Evolutionary conservation across 2,113 vertebrate species (phyloP).

Genomic region (human): DNA sequence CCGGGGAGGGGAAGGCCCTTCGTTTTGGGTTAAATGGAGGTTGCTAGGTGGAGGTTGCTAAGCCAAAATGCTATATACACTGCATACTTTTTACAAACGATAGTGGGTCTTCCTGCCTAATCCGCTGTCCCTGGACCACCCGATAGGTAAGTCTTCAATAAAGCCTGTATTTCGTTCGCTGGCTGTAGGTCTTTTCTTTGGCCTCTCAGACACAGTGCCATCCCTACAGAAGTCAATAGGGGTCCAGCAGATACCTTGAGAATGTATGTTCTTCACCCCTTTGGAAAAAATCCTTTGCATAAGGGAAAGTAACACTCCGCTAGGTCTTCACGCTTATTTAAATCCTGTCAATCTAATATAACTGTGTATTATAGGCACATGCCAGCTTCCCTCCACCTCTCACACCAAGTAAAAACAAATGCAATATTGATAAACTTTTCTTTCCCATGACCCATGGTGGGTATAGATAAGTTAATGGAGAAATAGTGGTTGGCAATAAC

Average conservation of each 20-base stretch:
- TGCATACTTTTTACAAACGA: no score
- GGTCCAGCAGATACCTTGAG: background rate
- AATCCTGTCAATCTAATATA: background rate
- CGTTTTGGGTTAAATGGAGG: no score
- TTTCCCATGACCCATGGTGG: background rate
- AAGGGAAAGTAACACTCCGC: background rate
- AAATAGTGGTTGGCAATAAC: background rate
- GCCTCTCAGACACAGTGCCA: no score
- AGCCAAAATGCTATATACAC: no score
- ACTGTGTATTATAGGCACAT: background rate
- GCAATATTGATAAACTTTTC: background rate
- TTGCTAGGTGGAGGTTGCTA: no score
- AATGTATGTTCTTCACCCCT: background rate
- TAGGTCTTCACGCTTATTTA: background rate
- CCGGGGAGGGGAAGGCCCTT: no score
- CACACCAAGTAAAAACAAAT: constrained; percentile 10
- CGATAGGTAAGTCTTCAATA: no score
- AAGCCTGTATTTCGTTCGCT: no score
- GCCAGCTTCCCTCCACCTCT: background rate
- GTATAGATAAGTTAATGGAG: background rate
- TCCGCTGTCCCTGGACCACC: no score
- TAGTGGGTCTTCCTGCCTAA: no score
- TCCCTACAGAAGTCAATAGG: no score
- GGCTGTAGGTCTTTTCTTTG: no score
- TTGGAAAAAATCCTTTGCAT: background rate